Conservation (phyloP, 2,888 invertebrate species). For the Barypeithes pellucidus region DNA sequence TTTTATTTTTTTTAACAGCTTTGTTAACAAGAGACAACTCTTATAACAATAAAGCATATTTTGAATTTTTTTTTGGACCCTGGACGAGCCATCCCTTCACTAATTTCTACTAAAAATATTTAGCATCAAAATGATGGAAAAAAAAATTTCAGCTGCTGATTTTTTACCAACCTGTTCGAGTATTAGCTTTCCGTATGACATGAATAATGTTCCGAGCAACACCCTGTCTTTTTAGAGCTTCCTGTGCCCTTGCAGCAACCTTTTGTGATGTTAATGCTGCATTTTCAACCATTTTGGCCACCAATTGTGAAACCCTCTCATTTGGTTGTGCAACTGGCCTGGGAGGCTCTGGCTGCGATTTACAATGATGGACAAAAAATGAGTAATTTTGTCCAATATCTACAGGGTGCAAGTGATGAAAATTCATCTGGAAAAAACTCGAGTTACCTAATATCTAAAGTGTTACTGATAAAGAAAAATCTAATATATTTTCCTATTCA, state of each 20-base stretch:
- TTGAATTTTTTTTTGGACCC: no score
- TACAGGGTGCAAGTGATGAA: conserved; percentile 67
- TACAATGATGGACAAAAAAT: conserved; percentile 68
- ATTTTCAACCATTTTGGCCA: conserved; percentile 67
- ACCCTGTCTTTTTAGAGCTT: conserved; percentile 41
- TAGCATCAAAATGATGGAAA: no score
- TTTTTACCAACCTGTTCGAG: neutral
- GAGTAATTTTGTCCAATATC: conserved; percentile 62
- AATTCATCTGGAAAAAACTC: conserved; percentile 65
- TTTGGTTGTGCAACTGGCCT: conserved; percentile 53
- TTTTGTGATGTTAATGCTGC: conserved; percentile 62
- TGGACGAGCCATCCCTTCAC: no score
- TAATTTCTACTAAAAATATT: no score
- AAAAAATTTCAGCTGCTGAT: no score
- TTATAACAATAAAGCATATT: no score
- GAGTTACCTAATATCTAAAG: no score
- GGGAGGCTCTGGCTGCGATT: conserved; percentile 65
- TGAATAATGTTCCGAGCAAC: neutral
- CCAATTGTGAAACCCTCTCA: conserved; percentile 63
- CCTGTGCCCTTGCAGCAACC: conserved; percentile 57
- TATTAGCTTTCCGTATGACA: neutral
- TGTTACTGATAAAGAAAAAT: no score
- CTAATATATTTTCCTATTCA: no score
- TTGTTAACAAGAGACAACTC: no score
- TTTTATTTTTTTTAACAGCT: no score